Evolutionary conservation across 2,113 vertebrate species (phyloP).

Genomic region (Danionella cerebrum): DNA sequence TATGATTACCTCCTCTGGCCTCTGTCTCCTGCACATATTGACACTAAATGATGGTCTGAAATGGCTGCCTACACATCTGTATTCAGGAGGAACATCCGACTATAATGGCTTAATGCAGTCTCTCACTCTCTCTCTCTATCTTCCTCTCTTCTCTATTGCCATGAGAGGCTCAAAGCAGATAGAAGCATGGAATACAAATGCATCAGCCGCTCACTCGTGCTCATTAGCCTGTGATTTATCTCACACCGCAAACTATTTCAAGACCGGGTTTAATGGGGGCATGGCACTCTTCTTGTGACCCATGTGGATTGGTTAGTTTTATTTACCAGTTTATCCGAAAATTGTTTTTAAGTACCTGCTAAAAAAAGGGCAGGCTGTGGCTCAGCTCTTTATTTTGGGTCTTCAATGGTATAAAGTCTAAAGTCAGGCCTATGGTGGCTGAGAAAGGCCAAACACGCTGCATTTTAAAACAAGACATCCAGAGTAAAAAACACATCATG

Average conservation of each 20-base stretch:
- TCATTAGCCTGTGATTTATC: conserved; percentile 32
- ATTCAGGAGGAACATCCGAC: not conserved
- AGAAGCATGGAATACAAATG: conserved; percentile 12
- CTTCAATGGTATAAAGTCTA: too few relatives aligned
- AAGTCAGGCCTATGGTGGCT: too few relatives aligned
- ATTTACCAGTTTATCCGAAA: conserved; percentile 22
- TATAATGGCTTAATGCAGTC: conserved; percentile 15
- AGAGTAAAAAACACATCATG: too few relatives aligned
- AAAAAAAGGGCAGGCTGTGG: not conserved
- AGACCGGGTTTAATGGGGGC: not conserved
- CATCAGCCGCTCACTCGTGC: not conserved
- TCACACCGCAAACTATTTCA: conserved; percentile 21
- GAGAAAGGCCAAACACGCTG: too few relatives aligned
- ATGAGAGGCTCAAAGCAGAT: conserved; percentile 12
- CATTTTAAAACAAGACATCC: too few relatives aligned
- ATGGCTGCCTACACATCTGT: conserved; percentile 2
- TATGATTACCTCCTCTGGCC: conserved; percentile 15
- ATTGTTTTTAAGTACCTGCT: not conserved
- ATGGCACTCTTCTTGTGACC: not conserved
- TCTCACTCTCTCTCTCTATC: too few relatives aligned
- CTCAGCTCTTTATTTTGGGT: too few relatives aligned
- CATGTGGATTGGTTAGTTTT: conserved; percentile 4
- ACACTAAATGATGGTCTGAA: conserved; percentile 48
- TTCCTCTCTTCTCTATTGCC: conserved; percentile 2
- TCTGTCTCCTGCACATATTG: not conserved